phyloP scores from a whole-genome alignment of 2,888 invertebrate species.

The Cryptus viduatorius region DNA sequence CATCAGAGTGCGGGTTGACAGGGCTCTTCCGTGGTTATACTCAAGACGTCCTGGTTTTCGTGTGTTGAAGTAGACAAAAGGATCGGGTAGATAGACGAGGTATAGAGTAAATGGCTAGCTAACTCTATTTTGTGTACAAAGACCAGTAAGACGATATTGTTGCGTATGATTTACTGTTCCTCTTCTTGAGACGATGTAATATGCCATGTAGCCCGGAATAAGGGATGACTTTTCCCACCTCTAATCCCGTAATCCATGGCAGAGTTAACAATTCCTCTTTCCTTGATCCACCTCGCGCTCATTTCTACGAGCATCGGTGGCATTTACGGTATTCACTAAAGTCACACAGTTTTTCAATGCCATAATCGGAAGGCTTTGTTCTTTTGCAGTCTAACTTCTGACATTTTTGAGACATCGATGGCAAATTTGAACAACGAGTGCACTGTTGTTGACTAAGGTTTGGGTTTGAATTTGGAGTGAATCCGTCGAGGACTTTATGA shows the following conservation, averaged over 20 bases:
- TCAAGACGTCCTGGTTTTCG: conserved; percentile 33
- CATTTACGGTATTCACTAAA: neutral
- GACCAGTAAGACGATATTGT: conserved; percentile 57
- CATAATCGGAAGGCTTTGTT: no score
- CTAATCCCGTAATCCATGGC: conserved; percentile 49
- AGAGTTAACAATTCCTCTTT: conserved; percentile 53
- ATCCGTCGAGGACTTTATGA: no score
- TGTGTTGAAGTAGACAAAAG: conserved; percentile 51
- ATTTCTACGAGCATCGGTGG: conserved; percentile 48
- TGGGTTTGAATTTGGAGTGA: no score
- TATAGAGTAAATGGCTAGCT: conserved; percentile 53
- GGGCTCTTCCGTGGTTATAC: conserved; percentile 33
- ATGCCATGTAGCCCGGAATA: conserved; percentile 24
- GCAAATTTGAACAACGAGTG: no score
- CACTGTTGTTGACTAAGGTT: no score
- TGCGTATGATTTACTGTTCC: conserved; percentile 62
- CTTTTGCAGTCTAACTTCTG: no score
- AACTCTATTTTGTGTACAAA: conserved; percentile 59
- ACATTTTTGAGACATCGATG: no score
- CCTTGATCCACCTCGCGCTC: neutral
- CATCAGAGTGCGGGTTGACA: conserved; percentile 62
- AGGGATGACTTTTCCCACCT: conserved; percentile 5
- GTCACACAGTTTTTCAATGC: neutral
- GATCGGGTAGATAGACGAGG: conserved; percentile 52
- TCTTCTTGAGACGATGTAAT: conserved; percentile 21